These are phyloP conservation scores for Abrostola tripartita DNA, from an alignment of 2,888 invertebrate species.

Conservation along the genomic window DNA sequence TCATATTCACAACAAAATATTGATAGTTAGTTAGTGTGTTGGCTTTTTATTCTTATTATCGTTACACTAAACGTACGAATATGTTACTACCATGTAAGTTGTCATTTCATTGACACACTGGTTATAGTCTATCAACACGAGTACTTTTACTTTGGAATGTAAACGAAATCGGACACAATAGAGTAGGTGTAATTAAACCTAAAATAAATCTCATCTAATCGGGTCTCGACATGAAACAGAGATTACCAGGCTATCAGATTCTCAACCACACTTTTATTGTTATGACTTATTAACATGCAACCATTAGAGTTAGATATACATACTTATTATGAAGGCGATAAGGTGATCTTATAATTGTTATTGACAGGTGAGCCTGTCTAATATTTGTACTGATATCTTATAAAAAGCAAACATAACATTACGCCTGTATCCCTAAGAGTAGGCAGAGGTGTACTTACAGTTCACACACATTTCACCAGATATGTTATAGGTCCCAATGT, in stretches of 20 bases:
- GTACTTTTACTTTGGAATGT: constrained; percentile 21
- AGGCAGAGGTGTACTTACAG: too few species aligned
- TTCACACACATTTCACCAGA: too few species aligned
- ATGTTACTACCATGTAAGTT: constrained; percentile 8
- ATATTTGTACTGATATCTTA: too few species aligned
- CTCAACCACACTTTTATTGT: constrained; percentile 28
- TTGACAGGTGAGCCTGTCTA: constrained; percentile 31
- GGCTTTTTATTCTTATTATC: too few species aligned
- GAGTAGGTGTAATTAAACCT: constrained; percentile 40
- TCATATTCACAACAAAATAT: too few species aligned
- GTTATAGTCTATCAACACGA: too few species aligned
- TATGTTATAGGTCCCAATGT: too few species aligned
- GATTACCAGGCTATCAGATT: constrained; percentile 28
- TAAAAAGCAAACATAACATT: too few species aligned
- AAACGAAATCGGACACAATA: constrained; percentile 20
- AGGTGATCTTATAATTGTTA: constrained; percentile 36
- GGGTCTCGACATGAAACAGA: constrained; percentile 30
- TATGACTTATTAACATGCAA: constrained; percentile 40
- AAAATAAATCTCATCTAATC: constrained; percentile 19
- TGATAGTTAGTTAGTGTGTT: too few species aligned
- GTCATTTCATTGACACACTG: not conserved
- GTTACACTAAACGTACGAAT: too few species aligned
- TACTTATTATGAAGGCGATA: constrained; percentile 31
- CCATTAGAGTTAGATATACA: constrained; percentile 1
- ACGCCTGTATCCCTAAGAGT: too few species aligned